A percentile compares a stretch with the other conserved stretches of the same genome.
Evolutionary conservation across 2,797 vertebrate species (phyloP).

Genomic region (Danio aesculapii): DNA sequence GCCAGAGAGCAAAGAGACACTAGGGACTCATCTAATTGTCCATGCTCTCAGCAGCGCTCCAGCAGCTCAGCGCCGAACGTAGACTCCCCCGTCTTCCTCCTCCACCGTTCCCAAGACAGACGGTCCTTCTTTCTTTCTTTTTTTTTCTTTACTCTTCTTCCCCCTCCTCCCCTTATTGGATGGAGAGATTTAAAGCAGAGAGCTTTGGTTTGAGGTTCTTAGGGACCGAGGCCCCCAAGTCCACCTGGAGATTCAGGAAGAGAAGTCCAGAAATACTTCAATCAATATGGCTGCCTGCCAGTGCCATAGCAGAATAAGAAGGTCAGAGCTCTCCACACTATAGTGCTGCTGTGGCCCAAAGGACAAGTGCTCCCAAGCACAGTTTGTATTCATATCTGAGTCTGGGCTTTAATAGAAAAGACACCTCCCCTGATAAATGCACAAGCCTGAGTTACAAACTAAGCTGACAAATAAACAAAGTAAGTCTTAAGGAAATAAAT

Average conservation of each 20-base stretch:
- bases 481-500: neutral
- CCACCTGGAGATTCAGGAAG: constrained; percentile 65
- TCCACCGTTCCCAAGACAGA: constrained; percentile 65
- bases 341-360: constrained; percentile 46
- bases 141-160: constrained; percentile 62
- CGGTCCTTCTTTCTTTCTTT: constrained; percentile 66
- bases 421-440: constrained; percentile 39
- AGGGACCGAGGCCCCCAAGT: constrained; percentile 64
- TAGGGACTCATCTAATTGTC: constrained; percentile 84
- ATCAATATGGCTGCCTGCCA: constrained; percentile 64
- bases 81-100: constrained; percentile 74
- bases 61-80: constrained; percentile 80
- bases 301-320: constrained; percentile 61
- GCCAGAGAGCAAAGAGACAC: constrained; percentile 86
- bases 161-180: constrained; percentile 68
- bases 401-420: constrained; percentile 45
- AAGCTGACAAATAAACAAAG: constrained; percentile 32
- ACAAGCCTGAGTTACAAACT: constrained; percentile 22
- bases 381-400: constrained; percentile 46
- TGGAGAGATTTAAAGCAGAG: constrained; percentile 71
- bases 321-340: constrained; percentile 61
- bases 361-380: constrained; percentile 47
- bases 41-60: constrained; percentile 82
- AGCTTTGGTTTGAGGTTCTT: constrained; percentile 76
- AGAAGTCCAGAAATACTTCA: constrained; percentile 69